A percentile compares a stretch with the other conserved stretches of the same genome.
Conservation (phyloP, 2,888 invertebrate species). For the Bombylius major region DNA sequence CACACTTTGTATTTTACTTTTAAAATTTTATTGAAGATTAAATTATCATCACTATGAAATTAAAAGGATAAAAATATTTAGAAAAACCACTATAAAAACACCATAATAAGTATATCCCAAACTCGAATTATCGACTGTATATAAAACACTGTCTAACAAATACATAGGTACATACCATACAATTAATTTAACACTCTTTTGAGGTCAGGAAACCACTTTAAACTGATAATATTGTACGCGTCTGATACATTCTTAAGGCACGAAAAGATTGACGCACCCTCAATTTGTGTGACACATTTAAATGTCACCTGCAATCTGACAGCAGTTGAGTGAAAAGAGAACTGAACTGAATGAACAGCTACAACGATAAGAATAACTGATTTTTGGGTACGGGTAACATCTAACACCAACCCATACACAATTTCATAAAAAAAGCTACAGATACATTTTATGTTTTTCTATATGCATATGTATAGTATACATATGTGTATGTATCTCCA, state of each 20-base stretch:
- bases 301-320: conserved; percentile 38
- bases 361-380: conserved; percentile 16
- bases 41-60: not conserved
- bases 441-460: not conserved
- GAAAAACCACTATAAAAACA: too few species aligned
- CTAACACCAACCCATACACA: not conserved
- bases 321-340: conserved; percentile 23
- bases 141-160: too few species aligned
- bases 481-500: not conserved
- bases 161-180: not conserved
- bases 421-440: not conserved
- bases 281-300: conserved; percentile 27
- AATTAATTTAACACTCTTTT: not conserved
- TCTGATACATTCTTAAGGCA: not conserved
- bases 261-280: conserved; percentile 10
- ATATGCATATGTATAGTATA: not conserved
- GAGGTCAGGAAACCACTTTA: not conserved
- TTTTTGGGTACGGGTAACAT: conserved; percentile 5
- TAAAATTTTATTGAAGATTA: not conserved
- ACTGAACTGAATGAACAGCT: conserved; percentile 13
- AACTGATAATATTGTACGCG: not conserved
- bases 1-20: too few species aligned
- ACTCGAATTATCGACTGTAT: too few species aligned
- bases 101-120: too few species aligned
- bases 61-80: not conserved